Base-by-base conservation (phyloP, 2,888 invertebrate genomes). In the Tetramorium bicarinatum region DNA sequence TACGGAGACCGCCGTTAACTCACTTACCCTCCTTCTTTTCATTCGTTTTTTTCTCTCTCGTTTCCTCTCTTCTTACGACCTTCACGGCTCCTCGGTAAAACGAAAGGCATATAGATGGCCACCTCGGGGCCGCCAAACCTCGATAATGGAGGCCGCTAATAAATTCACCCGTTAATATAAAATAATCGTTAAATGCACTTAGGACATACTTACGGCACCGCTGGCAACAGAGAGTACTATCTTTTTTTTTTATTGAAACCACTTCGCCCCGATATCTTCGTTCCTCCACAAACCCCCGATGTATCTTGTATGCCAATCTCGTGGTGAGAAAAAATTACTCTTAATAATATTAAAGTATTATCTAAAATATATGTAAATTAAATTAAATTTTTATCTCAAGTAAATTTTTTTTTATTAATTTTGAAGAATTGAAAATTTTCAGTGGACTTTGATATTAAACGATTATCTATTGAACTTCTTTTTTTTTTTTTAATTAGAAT, bases 101-200 rank as follows among this genome's bases (percentile, higher is more conserved):
- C 91, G 89, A 91, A 85, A 87, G 85, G 74, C 77, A 74, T 85
- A 87, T 83, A 79, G 82, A 88, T 82, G 85, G 79, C 81, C 85
- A 85, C 82, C 88, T 91, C 86, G 87, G 86, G 89, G 86, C 88
- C 88, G 87, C 88, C 92, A 87, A 91, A 92, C 90, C 91, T 90
- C 92, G 93, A 93, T 94, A 93, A 94, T 94, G 92, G 93, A 93
- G 91, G 91, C 91, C 90, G 87, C 92, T 94, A 93, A 93, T 94
- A 93, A 93, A 94, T 94, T 93, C 88, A 90, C 87, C 91, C 91
- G 91, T 93, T 93, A 94, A 94, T 93, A 94, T 93, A 92, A 93
- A 94, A 94, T 93, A 92, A 94, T 94, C 93, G 93, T 93, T 93
- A 92, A 93, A 93, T 93, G 93, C 93, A 94, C 93, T 94, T 93